phyloP scores from a whole-genome alignment of 2,888 invertebrate species.

The Drosophila macrospina region DNA sequence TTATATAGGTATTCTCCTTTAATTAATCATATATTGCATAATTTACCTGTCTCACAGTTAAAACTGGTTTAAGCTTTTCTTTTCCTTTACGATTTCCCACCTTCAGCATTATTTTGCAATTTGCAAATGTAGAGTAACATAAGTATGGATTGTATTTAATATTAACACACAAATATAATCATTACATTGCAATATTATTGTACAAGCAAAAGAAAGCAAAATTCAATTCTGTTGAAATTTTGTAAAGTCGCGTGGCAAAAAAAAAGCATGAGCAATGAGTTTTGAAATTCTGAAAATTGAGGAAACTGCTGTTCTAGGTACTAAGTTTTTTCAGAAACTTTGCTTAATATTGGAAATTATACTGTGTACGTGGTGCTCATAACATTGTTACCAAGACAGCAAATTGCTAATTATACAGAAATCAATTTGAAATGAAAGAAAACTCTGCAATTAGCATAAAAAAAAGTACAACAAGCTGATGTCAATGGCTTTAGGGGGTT shows the following conservation, averaged over 20 bases:
- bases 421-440: conserved; percentile 3
- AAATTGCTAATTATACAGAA: conserved; percentile 56
- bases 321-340: conserved; percentile 4
- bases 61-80: too few species aligned
- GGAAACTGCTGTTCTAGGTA: conserved; percentile 22
- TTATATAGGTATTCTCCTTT: too few species aligned
- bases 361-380: conserved; percentile 31
- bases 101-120: too few species aligned
- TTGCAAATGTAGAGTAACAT: too few species aligned
- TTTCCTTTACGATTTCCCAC: too few species aligned
- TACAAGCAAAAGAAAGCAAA: neutral
- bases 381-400: conserved; percentile 36
- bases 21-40: too few species aligned
- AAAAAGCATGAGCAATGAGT: conserved; percentile 1
- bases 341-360: conserved; percentile 11
- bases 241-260: conserved; percentile 48
- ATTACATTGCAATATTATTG: conserved; percentile 32
- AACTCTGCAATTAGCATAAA: conserved; percentile 39
- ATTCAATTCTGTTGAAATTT: conserved; percentile 38
- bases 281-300: conserved; percentile 7
- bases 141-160: neutral
- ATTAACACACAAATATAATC: conserved; percentile 4
- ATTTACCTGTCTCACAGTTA: too few species aligned
- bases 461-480: conserved; percentile 23
- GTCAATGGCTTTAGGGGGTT: conserved; percentile 70